Evolutionary conservation across 2,888 invertebrate genomes (phyloP), one percentile per base, ranked within the genome.

Genomic region (Cataglyphis altisquamis): DNA sequence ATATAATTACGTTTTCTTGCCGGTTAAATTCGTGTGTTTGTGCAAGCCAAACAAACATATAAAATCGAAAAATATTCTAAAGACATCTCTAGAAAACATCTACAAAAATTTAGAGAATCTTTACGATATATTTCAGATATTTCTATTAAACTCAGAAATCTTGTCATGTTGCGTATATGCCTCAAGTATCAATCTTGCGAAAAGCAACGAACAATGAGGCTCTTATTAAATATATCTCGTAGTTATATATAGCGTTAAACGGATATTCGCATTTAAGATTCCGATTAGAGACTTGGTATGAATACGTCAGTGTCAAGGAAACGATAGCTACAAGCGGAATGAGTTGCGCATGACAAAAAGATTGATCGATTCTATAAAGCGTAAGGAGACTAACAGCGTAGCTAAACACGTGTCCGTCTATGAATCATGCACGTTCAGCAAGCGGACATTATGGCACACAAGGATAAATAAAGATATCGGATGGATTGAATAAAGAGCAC

Each of bases 131-230:
- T 32, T 8, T 48, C 18, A 25, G 18, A 48, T 64, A n/a, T 64
- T 64, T 18, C 48, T 41, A 55, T n/a, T 18, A 64, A 39, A 21
- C 32, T 52, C 68, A 15, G 3, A 39, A 52, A 62, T 25, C 15
- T 64, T 36, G 55, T 64, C 25, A 32, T 57, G 41, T 36, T 52
- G 29, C 48, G 15, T 48, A n/a, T 25, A 36, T 62, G 67, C 45
- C 45, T 62, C 32, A 39, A 62, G 39, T 32, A 32, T 64, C 60
- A 48, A 32, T 87, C 75, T 88, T 87, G 87, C 86, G 88, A 86
- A 90, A 85, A 89, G 90, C 84, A 86, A 90, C 77, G 73, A 45
- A 29, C 45, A 25, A 78, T 57, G 10, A n/a, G 18, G 29, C 15
- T 36, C n/a, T n/a, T 15, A 29, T 18, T 68, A 32, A 32, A n/a